A percentile compares a stretch with the other conserved stretches of the same genome.
phyloP scores from a whole-genome alignment of 2,113 vertebrate species.

The Salvator merianae region DNA sequence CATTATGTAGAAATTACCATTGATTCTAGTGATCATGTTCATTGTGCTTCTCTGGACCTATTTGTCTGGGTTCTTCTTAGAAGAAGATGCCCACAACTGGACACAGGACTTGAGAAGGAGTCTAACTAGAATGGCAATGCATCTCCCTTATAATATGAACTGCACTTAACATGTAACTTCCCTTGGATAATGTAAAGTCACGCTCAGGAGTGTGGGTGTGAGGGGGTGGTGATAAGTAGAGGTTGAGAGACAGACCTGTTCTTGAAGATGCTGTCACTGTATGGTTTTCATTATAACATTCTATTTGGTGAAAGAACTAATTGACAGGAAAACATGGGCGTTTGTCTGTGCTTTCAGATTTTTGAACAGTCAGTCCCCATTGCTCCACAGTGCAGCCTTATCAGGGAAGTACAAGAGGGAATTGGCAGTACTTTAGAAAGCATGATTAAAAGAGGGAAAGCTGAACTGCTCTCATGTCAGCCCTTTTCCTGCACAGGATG shows the following conservation, averaged over 20 bases:
- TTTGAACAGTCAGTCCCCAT: slow-evolving; percentile 71
- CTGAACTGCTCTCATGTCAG: slow-evolving; percentile 76
- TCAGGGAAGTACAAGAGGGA: slow-evolving; percentile 70
- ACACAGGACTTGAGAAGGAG: no score
- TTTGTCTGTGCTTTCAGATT: slow-evolving; percentile 55
- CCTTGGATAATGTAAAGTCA: no score
- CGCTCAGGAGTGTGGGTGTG: neutral
- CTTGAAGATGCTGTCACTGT: slow-evolving; percentile 16
- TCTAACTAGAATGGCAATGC: no score
- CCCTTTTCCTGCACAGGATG: slow-evolving; percentile 87
- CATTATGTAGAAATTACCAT: no score
- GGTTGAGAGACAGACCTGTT: no score
- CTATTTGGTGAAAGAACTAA: slow-evolving; percentile 56
- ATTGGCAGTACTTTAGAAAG: slow-evolving; percentile 82
- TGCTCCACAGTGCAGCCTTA: slow-evolving; percentile 56
- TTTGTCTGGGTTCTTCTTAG: no score
- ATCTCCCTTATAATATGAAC: no score
- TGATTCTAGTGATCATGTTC: no score
- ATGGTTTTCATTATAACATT: slow-evolving; percentile 60
- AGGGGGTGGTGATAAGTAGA: no score
- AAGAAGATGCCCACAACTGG: no score
- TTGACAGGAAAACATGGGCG: slow-evolving; percentile 69
- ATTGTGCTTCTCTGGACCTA: no score
- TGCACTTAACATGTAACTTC: no score
- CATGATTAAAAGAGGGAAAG: slow-evolving; percentile 78